Conservation (phyloP, 1,140 invertebrate species). For the Ladona fulva region DNA sequence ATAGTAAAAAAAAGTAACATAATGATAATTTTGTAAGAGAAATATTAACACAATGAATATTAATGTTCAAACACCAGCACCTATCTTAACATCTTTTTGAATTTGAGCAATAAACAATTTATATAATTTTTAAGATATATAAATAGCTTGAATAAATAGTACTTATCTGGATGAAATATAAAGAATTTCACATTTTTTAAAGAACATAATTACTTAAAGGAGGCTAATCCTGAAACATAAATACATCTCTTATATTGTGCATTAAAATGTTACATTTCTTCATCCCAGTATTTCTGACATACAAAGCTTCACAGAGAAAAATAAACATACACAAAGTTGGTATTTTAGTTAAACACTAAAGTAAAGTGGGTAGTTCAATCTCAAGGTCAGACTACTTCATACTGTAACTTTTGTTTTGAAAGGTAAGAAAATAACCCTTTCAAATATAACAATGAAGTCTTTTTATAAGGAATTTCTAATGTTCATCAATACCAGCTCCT, state of each 20-base stretch:
- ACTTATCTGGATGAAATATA: neutral
- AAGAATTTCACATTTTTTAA: neutral
- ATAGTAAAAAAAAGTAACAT: neutral
- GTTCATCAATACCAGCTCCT: neutral
- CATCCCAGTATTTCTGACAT: neutral
- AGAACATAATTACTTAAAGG: neutral
- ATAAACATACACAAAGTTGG: neutral
- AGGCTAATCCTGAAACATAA: neutral
- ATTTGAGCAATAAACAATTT: neutral
- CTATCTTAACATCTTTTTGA: neutral
- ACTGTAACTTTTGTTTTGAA: neutral
- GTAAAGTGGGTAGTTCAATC: neutral
- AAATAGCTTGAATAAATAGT: constrained; percentile 2
- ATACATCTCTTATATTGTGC: neutral
- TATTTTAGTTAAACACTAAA: neutral
- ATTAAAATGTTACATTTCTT: neutral
- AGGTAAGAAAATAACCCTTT: neutral
- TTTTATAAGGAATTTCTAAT: neutral
- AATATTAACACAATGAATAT: neutral
- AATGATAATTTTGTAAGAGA: neutral
- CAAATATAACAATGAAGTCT: neutral
- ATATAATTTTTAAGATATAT: neutral
- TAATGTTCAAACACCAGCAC: neutral
- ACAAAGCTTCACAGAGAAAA: neutral
- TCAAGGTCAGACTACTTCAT: neutral